Evolutionary conservation across 1,140 invertebrate genomes (phyloP).

Genomic region (Drosophila oshimai): DNA sequence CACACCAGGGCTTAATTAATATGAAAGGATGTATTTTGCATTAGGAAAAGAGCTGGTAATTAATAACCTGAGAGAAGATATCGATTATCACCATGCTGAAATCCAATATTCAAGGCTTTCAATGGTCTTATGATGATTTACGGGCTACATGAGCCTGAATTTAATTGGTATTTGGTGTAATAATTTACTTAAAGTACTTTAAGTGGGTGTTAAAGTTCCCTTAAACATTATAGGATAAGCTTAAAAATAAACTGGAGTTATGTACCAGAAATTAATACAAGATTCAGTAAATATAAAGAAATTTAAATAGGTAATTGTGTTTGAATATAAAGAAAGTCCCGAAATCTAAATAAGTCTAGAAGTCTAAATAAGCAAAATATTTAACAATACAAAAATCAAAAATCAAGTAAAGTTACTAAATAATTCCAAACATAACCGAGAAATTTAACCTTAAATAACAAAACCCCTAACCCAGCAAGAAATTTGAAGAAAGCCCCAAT

Average conservation of each 20-base stretch:
- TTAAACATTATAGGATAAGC: not conserved
- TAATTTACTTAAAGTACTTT: not conserved
- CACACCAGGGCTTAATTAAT: not conserved
- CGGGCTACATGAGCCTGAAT: conserved; percentile 2
- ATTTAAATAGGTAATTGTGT: too few species aligned
- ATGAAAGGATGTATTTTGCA: not conserved
- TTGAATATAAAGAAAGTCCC: too few species aligned
- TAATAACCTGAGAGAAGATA: conserved; percentile 34
- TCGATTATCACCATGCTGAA: conserved; percentile 26
- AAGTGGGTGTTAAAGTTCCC: too few species aligned
- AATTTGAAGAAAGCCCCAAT: not conserved
- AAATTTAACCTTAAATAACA: not conserved
- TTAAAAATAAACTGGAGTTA: not conserved
- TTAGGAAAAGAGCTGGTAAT: conserved; percentile 35
- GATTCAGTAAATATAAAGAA: not conserved
- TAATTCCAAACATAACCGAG: too few species aligned
- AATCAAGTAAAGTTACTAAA: too few species aligned
- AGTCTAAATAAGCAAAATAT: too few species aligned
- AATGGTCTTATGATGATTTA: conserved; percentile 20
- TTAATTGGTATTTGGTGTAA: conserved; percentile 3
- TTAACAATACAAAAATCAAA: too few species aligned
- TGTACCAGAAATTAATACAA: too few species aligned
- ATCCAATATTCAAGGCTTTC: conserved; percentile 15
- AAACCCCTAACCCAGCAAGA: too few species aligned
- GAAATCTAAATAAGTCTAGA: too few species aligned